Evolutionary conservation across 2,797 vertebrate genomes (phyloP), one percentile per base, ranked within the genome.

Genomic region (Diceros bicornis): DNA sequence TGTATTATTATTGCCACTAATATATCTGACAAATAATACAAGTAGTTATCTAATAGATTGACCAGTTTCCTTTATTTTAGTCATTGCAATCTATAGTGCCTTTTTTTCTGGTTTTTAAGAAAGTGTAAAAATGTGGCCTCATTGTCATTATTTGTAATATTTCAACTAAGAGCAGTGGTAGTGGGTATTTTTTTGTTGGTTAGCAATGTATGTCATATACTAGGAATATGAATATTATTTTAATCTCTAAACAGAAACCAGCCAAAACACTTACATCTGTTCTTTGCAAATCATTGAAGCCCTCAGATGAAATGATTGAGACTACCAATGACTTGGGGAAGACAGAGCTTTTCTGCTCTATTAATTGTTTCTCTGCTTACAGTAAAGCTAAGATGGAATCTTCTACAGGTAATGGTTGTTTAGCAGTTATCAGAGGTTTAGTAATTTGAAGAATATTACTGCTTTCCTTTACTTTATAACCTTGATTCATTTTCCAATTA

Each of bases 321-420:
- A 98, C 98, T 97, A 98, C 98, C n/a, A 99, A 98, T 98, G 98
- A 91, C 2, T 98, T 99, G 41, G 99, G 99, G 92, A 99, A 99
- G 25, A 99, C 99, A 0, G 99, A 99, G 69, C 98, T 99, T 21
- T 99, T 99, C 98, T 99, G 99, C 96, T 99, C 99, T 93, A 97
- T 99, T 94, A 99, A 99, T 97, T 99, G 99, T 97, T 98, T 99
- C 97, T 99, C 99, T 91, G 99, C 99, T 0, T 99, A 99, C 95
- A 99, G 62, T 85, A 98, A 99, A 98, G 99, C 99, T 69, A 99
- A 99, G 98, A 98, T 98, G 29, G 99, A 99, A 96, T 99, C 99
- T 78, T 98, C 99, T 47, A 99, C 99, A 99, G 99, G 99, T 99
- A 98, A 91, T 68, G 4, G 96, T 89, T 57, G 66, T 61, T 61